Evolutionary conservation across 2,797 vertebrate species (phyloP), one percentile per base, ranked within the genome.

Genomic region (Gobionotothen gibberifrons): DNA sequence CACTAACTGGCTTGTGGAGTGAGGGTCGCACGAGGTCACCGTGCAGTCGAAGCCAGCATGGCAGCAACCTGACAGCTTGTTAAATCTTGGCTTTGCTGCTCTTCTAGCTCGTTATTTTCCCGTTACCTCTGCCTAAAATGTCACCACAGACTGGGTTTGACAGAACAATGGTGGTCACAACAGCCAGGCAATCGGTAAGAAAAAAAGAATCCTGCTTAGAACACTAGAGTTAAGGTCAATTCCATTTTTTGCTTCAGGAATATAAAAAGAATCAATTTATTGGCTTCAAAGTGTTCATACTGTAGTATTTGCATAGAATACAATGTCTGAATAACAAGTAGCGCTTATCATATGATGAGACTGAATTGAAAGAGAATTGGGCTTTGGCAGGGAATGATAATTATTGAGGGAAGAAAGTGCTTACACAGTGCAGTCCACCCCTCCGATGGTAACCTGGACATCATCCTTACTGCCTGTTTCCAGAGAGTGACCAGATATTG

Each of bases 401-500:
- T 72, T 68, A 84, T 16, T 66, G 39, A 58, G 42, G 42, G 61
- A 51, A 70, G 42, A 39, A 17, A 75, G 40, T 91, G 94, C 98
- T 81, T 96, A 99, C 98, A 99, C 96, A 68, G 81, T 79, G 89
- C 98, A 99, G 53, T 89, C 91, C 87, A 96, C 93, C 13, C 51
- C 85, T n/a, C 87, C 95, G 0, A 98, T 89, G 32, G 84, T 87
- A 87, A 99, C 95, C 15, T 79, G 86, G 70, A 99, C 90, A 36
- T 99, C 98, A 15, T 96, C 94, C 74, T 90, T 93, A 63, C 96
- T 98, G 72, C 96, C 97, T 0, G 97, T 98, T 79, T 96, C 89
- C 80, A 99, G 82, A 79, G 95, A 78, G 2, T 0, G 62, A 48
- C 98, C 98, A 1, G 13, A 90, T 86, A 99, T 97, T 56, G 96